Conservation (phyloP, 2,113 vertebrate species). For the Alethe castanea region DNA sequence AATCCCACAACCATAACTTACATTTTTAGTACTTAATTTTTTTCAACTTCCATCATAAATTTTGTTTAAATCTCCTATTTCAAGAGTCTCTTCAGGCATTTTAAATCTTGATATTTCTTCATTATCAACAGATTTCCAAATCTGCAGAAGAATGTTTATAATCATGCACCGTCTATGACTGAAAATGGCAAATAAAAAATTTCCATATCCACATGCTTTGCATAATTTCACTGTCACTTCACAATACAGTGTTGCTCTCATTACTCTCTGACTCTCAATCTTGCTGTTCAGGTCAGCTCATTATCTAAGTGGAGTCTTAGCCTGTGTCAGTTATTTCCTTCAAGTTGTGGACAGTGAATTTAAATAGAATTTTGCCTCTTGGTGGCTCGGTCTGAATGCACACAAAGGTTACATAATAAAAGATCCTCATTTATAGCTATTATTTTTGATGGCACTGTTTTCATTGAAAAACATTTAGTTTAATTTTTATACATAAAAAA, state of each 20-base stretch:
- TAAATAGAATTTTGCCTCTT: not conserved
- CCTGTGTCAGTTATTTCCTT: not conserved
- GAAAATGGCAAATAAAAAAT: not conserved
- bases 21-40: not conserved
- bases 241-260: not conserved
- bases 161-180: not conserved
- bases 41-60: not conserved
- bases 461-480: constrained; percentile 7
- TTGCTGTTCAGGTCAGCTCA: not conserved
- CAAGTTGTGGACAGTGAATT: not conserved
- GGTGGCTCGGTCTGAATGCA: not conserved
- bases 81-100: not conserved
- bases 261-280: not conserved
- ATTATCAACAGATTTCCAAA: not conserved
- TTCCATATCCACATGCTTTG: not conserved
- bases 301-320: not conserved
- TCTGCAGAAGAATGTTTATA: not conserved
- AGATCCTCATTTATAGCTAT: not conserved
- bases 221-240: not conserved
- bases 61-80: not conserved
- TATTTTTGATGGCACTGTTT: not conserved
- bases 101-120: not conserved
- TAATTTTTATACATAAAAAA: constrained; percentile 12
- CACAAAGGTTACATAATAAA: not conserved
- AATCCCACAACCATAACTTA: not conserved